Base-by-base conservation (phyloP, 2,113 vertebrate genomes). In the Nansenia antarctica region DNA sequence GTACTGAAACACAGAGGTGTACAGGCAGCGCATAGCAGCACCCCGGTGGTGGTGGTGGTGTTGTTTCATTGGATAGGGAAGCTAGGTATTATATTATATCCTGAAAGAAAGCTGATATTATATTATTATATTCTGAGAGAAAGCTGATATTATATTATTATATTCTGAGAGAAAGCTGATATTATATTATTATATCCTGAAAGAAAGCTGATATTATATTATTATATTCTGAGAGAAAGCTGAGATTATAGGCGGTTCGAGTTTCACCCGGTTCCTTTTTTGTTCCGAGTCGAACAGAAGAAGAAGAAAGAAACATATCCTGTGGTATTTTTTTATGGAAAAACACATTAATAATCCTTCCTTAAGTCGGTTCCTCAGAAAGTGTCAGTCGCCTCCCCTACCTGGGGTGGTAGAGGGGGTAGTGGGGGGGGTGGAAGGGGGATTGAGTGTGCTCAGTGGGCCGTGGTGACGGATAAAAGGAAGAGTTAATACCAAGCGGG, bases 21-120 rank as follows among this genome's bases (percentile, higher is more conserved):
- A 77, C 64, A 69, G 67, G 74, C 49, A 8, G 58, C 68, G 73
- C 54, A 67, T 58, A 32, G 70, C 62, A 74, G 30, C 68, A 74
- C 60, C 30, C 72, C 70, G 37, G 53, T 52, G 26, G 15, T 5
- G 54, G 54, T 64, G n/a, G n/a, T n/a, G 45, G 15, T 49, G 45
- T n/a, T 75, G n/a, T 78, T 79, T 86, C 74, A 78, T 72, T 9
- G 0, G 27, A n/a, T 35, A 2, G 8, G 83, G 65, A 86, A 89
- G n/a, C n/a, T n/a, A n/a, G n/a, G n/a, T n/a, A n/a, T n/a, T n/a
- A n/a, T n/a, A n/a, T n/a, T n/a, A n/a, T n/a, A n/a, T n/a, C n/a
- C n/a, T n/a, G n/a, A n/a, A n/a, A n/a, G n/a, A n/a, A n/a, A n/a
- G n/a, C n/a, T n/a, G n/a, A n/a, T n/a, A n/a, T n/a, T n/a, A n/a